Percentiles rank a stretch among this genome's conserved stretches.
Evolutionary conservation across 2,888 invertebrate species (phyloP).

Genomic region (Eupithecia vulgata): DNA sequence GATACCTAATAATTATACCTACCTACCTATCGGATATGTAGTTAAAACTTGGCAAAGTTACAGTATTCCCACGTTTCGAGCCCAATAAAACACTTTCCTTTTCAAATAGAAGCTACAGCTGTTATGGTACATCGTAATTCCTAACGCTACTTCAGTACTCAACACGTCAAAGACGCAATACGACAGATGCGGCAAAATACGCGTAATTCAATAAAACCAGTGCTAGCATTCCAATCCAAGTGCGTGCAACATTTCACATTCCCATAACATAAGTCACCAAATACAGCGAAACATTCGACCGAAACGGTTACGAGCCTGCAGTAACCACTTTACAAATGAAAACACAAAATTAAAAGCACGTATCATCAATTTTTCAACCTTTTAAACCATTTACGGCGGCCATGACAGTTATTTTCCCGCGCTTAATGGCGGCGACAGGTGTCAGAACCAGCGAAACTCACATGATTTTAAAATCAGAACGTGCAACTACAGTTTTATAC

Average conservation of each 20-base stretch:
- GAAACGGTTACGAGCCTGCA: constrained; percentile 50
- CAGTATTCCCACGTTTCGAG: constrained; percentile 1
- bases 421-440: constrained; percentile 77
- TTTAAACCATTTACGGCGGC: constrained; percentile 66
- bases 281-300: constrained; percentile 24
- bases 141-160: constrained; percentile 1
- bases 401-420: constrained; percentile 75
- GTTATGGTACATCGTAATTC: constrained; percentile 7
- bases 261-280: constrained; percentile 29
- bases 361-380: constrained; percentile 62
- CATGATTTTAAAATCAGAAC: constrained; percentile 17
- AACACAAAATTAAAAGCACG: constrained; percentile 48
- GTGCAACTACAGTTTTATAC: constrained; percentile 17
- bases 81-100: constrained; percentile 9
- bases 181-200: constrained; percentile 19
- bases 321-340: constrained; percentile 51
- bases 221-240: constrained; percentile 6
- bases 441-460: constrained; percentile 55
- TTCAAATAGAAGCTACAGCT: constrained; percentile 9
- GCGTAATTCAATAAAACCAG: constrained; percentile 22
- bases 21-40: neutral
- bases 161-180: constrained; percentile 19
- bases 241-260: constrained; percentile 21
- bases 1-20: neutral
- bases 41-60: constrained; percentile 8